Conservation (phyloP, 2,888 invertebrate species). For the Pycnomerus fuliginosus region DNA sequence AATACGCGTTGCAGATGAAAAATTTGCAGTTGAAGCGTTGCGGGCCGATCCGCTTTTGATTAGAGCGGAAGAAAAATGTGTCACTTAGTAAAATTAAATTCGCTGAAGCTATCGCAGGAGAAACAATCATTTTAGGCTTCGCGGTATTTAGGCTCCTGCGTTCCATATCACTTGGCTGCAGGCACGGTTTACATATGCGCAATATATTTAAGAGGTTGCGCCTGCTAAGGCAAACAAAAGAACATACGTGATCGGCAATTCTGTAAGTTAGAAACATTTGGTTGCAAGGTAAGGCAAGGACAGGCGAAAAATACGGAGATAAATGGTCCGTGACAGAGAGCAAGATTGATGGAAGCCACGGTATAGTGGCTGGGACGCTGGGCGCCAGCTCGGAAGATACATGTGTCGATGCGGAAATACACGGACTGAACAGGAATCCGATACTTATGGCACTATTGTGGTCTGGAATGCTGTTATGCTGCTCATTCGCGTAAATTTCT, state of each 20-base stretch:
- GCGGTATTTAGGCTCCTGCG: conserved; percentile 12
- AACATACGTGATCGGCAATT: conserved; percentile 37
- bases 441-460: conserved; percentile 42
- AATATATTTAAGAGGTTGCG: conserved; percentile 33
- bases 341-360: conserved; percentile 50
- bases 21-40: not conserved
- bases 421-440: conserved; percentile 41
- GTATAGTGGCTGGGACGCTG: conserved; percentile 31
- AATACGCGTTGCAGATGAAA: conserved; percentile 1
- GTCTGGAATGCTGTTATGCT: conserved; percentile 35
- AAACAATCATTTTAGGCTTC: conserved; percentile 6
- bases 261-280: conserved; percentile 35
- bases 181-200: conserved; percentile 15
- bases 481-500: conserved; percentile 27
- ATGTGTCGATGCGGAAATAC: conserved; percentile 48
- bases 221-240: conserved; percentile 35
- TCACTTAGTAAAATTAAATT: conserved; percentile 17
- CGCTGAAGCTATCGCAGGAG: conserved; percentile 7
- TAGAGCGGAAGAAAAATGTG: conserved; percentile 6
- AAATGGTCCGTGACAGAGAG: conserved; percentile 52
- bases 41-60: conserved; percentile 4
- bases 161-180: conserved; percentile 14
- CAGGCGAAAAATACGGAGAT: conserved; percentile 49
- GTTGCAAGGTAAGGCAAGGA: conserved; percentile 42
- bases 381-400: conserved; percentile 46